Base-by-base conservation (phyloP, 53 echinoderm and acorn worm species). In the Holothuria scabra region DNA sequence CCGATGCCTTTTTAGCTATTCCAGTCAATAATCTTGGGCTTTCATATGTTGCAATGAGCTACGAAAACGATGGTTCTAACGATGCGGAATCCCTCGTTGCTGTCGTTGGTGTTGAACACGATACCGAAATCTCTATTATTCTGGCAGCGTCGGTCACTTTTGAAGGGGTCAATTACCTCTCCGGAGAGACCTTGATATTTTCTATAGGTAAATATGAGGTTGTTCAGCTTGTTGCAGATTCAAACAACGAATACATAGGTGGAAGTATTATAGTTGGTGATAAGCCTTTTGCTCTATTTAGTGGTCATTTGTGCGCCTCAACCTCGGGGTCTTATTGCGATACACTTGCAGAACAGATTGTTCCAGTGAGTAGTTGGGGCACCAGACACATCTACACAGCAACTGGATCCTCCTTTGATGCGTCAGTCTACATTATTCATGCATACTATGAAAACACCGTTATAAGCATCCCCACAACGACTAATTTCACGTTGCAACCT, bases 281-380 rank as follows among this genome's bases (percentile, higher is more conserved):
- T 61, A 91, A 88, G 48, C 85, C 88, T 37, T 56, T 91, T 14
- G 79, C 88, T 20, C 65, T 82, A 2, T 91, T 88, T 35, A 74
- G 85, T 25, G 88, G 91, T 55, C 67, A 81, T 58, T 23, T 81
- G 63, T 91, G 91, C 24, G 85, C 41, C 55, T 19, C 44, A 1
- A 88, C 80, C 5, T 81, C 74, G 5, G 75, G 85, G 0, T 88
- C 91, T 8, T 2, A 31, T 37, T 91, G 91, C 37, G 88, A 91
- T 61, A 88, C 67, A 3, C 33, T 88, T 48, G 59, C 68, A 0
- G 91, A 91, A 46, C 91, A 91, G 38, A 66, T 74, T 19, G 82
- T 91, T 23, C 91, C 91, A 1, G 88, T 91, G 0, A 69, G 85
- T 18, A 91, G 91, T 74, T 91, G 91, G 91, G 85, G 91, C 19